Base-by-base conservation (phyloP, 2,888 invertebrate species). In the Drosophila anomalata region DNA sequence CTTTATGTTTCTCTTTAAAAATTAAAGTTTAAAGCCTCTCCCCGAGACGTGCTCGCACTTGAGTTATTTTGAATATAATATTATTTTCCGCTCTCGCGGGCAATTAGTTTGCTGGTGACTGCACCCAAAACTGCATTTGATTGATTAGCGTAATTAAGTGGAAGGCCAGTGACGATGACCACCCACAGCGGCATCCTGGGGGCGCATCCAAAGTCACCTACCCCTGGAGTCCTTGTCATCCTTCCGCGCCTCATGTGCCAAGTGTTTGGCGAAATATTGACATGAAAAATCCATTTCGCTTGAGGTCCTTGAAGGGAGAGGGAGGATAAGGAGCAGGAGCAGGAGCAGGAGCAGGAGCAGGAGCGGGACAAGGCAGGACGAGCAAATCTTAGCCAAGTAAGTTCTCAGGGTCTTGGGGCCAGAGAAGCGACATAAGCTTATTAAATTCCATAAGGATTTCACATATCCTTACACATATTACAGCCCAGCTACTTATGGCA, bases 361-460 rank as follows among this genome's bases (percentile, higher is more conserved):
- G 17, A 17, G 17, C 17, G 1, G 17, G 17, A 17, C 17, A 17
- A 17, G 17, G 17, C 17, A 17, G 17, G 17, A 17, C 17, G 17
- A 22, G 7, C 9, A 29, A 29, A 29, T 29, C 9, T 29, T 29
- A 9, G 29, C 22, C 26, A 4, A 17, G 20, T 8, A 58, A 41
- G 58, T 48, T 63, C 46, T 46, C 54, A 59, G 42, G 68, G 59
- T 3, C 68, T 17, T 1, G 1, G 55, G 17, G 52, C 55, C 12
- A 14, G n/a, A 41, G 58, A 57, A 65, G 76, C 66, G 75, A 55
- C 62, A 62, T 73, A 82, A 83, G 86, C 78, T 78, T 83, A 86
- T 80, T 80, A 80, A 84, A 85, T 80, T 80, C 80, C 80, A 77
- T 78, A 70, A 76, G 86, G 75, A 85, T 84, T 75, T 76, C 75